Percentiles rank a stretch among this genome's conserved stretches.
phyloP scores from a whole-genome alignment of 2,797 vertebrate species.

The Poeciliopsis presidionis region DNA sequence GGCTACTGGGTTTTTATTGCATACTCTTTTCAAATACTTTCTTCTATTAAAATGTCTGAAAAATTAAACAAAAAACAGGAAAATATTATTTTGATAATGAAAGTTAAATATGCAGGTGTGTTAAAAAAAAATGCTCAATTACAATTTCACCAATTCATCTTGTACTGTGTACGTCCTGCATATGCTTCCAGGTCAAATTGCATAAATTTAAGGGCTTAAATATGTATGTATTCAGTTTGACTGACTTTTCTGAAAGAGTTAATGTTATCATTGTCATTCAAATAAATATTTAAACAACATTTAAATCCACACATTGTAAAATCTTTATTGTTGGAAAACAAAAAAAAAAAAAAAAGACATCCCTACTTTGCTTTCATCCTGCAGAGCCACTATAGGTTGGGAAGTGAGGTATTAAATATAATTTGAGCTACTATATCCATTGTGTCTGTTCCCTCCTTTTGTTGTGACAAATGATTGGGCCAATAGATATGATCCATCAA shows the following conservation, averaged over 20 bases:
- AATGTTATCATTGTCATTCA: background rate
- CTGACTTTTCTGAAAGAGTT: background rate
- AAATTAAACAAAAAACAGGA: background rate
- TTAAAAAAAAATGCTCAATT: background rate
- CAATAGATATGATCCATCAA: conserved; percentile 68
- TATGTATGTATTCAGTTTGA: background rate
- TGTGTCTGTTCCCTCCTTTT: conserved; percentile 56
- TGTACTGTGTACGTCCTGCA: background rate
- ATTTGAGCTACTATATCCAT: conserved; percentile 34
- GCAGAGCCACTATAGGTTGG: background rate
- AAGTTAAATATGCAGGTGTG: background rate
- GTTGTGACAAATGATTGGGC: conserved; percentile 63
- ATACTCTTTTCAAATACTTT: background rate
- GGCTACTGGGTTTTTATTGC: background rate
- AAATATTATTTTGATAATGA: background rate
- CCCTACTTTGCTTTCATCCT: background rate
- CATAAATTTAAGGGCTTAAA: background rate
- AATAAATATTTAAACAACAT: background rate
- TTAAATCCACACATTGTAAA: background rate
- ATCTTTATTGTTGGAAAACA: background rate
- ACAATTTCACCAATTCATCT: background rate
- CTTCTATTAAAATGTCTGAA: background rate
- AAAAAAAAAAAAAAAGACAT: background rate
- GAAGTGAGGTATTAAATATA: conserved; percentile 22
- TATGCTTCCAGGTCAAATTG: no score